Evolutionary conservation across 2,888 invertebrate genomes (phyloP), one percentile per base, ranked within the genome.

Genomic region (Frankliniella fusca): DNA sequence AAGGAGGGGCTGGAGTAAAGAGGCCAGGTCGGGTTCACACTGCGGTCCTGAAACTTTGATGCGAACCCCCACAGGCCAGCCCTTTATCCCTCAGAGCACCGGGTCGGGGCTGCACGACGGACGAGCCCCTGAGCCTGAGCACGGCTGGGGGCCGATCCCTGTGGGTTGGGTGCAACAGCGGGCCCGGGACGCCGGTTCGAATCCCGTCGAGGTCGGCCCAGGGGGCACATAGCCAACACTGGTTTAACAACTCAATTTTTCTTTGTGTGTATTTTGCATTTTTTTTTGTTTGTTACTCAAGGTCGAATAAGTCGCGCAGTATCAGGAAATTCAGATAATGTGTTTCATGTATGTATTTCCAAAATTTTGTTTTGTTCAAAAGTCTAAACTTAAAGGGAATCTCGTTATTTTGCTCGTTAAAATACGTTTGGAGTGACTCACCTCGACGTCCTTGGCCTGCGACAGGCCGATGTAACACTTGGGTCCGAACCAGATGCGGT

Each of bases 11-110:
- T n/a, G n/a, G n/a, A n/a, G 38, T 38, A 38, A 38, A 38, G 38
- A 38, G 38, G 38, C 38, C 61, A n/a, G 61, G 61, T 12, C 54
- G 23, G 70, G 70, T 76, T 76, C 27, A 27, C 70, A 76, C 70
- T 76, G 70, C 70, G 70, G 12, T 76, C 70, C 70, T 76, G 70
- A 76, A 76, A 76, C 70, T 76, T 76, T 76, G 70, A 76, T 76
- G 70, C 23, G 10, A 27, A n/a, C n/a, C 27, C 15, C 38, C 38
- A 38, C 38, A 38, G 38, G 54, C 54, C 54, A 54, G 5, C 54
- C 54, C 54, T 54, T 20, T 54, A 54, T 54, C 54, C 20, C 20
- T 11, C 18, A 15, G 20, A 54, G 54, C 54, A 54, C 54, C 54
- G 38, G 38, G 38, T 5, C 3, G 38, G 38, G 38, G 38, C 38